Base-by-base conservation (phyloP, 2,797 vertebrate genomes). In the Pipistrellus pipistrellus region DNA sequence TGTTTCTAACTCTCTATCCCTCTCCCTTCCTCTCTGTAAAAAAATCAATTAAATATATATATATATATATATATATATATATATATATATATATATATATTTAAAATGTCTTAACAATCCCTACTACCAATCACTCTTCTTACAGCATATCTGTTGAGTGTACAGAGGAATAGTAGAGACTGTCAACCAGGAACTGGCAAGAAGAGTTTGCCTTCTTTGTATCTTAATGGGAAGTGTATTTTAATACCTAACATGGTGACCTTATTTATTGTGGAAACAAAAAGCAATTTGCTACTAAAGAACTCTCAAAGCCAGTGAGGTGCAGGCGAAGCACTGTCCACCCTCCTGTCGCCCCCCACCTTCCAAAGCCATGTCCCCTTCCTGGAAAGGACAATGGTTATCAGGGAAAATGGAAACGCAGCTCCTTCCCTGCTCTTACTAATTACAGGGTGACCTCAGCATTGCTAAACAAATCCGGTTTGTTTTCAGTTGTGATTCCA, bases 401-500 rank as follows among this genome's bases (percentile, higher is more conserved):
- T 55, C 41, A 71, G 66, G 13, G 32, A 69, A 68, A 88, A 80
- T 73, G 32, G 73, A 94, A 96, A 88, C 72, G 55, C 10, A 78
- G 57, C 23, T 93, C 25, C 32, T 93, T 93, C 62, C 27, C 59
- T 73, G 11, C 2, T 53, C 82, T 94, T 94, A 18, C 38, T 93
- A 95, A 89, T 96, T 96, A 62, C 72, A 82, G 81, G 48, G 41
- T 93, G 92, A 27, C 27, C 59, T 93, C 89, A 85, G 62, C 41
- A 77, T 93, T 44, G 44, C 82, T 91, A 78, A 86, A 51, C 20
- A 71, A 95, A 78, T 35, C 77, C 62, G 85, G 64, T 76, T 92
- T 94, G 46, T 78, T 96, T 94, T 86, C 44, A 55, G 71, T 87
- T 89, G 93, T 46, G 46, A 78, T 89, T 71, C 64, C 73, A 92